phyloP scores from a whole-genome alignment of 2,113 vertebrate species.

The Ceyx melanurus region DNA sequence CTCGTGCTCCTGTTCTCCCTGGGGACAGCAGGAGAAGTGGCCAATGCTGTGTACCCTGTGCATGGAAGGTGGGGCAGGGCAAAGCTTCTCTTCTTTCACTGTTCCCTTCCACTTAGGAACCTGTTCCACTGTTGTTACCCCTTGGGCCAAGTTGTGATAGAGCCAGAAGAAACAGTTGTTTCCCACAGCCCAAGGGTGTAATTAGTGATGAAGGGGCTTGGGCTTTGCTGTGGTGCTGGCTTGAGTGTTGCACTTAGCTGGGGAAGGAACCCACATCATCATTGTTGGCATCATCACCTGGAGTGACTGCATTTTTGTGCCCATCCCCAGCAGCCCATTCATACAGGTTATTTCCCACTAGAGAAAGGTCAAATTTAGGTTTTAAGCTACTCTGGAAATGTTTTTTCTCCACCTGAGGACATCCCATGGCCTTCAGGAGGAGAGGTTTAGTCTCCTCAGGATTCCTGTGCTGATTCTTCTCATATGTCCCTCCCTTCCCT shows the following conservation, averaged over 20 bases:
- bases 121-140: not conserved
- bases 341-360: not conserved
- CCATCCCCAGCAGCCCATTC: not conserved
- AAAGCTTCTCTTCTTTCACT: accelerated
- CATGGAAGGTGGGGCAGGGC: not conserved
- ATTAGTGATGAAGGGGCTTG: not conserved
- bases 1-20: accelerated
- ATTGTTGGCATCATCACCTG: not conserved
- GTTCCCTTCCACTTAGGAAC: not conserved
- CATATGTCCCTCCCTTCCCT: not conserved
- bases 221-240: accelerated
- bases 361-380: not conserved
- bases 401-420: not conserved
- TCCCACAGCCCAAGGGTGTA: accelerated
- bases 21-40: not conserved
- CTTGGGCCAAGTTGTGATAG: too few relatives aligned
- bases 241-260: accelerated
- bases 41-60: not conserved
- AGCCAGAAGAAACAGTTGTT: not conserved
- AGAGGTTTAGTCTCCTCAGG: not conserved
- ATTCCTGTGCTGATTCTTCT: not conserved
- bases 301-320: not conserved
- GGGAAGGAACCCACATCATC: not conserved
- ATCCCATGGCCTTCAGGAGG: not conserved
- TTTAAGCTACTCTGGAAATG: not conserved